These are phyloP conservation scores for Rhegmatorhina hoffmannsi DNA, from an alignment of 2,113 vertebrate genomes.

Conservation along the genomic window DNA sequence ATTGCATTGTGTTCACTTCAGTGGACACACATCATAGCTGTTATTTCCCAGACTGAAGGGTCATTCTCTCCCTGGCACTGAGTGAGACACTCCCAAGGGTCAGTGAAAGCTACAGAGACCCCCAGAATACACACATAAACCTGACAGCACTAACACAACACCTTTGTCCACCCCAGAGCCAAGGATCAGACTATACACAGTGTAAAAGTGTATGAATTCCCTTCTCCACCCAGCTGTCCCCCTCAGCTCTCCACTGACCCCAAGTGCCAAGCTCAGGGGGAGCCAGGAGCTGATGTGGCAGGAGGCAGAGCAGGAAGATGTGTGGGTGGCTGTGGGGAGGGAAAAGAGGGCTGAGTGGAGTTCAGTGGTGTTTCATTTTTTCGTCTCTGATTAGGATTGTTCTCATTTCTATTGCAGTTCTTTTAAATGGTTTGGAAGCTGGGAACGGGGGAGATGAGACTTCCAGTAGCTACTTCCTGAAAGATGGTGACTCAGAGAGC, in stretches of 20 bases:
- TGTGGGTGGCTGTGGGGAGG: background rate
- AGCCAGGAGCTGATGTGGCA: background rate
- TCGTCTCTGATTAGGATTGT: background rate
- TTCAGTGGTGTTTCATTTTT: background rate
- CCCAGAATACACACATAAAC: background rate
- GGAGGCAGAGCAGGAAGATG: background rate
- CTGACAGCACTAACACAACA: too few relatives aligned
- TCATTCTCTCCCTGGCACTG: background rate
- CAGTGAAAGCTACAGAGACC: background rate
- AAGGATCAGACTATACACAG: too few relatives aligned
- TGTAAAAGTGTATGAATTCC: background rate
- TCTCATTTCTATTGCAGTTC: background rate
- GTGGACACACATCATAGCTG: background rate
- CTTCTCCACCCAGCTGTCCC: background rate
- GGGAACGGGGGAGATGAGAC: background rate
- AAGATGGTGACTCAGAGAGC: background rate
- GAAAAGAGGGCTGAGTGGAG: background rate
- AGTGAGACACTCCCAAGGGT: background rate
- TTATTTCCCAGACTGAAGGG: background rate
- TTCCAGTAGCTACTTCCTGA: background rate
- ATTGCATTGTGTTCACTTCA: background rate
- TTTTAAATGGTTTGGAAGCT: background rate
- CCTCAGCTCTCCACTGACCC: background rate
- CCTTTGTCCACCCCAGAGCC: background rate
- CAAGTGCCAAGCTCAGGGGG: background rate